Evolutionary conservation across 2,888 invertebrate genomes (phyloP), one percentile per base, ranked within the genome.

Genomic region (Formica aserva): DNA sequence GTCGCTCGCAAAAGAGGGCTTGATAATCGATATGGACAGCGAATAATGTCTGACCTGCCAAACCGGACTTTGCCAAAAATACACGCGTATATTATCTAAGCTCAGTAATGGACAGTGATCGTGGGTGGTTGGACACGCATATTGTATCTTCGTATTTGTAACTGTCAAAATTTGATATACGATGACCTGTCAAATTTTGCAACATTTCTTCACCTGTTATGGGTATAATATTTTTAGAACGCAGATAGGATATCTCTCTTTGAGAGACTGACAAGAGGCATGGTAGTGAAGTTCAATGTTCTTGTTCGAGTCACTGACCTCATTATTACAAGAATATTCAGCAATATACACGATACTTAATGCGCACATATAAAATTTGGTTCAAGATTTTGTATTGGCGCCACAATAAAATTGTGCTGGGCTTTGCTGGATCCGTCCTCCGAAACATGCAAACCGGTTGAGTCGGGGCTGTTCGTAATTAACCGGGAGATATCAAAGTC

Each of bases 11-110:
- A 76, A 65, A 72, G 66, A 76, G 77, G 60, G 76, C 57, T 71
- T 45, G 85, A 86, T 89, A 90, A 92, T 91, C 87, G 87, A 88
- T 90, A 91, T 91, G 89, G 88, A 86, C 91, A 89, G 87, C 74
- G 87, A 35, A 66, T 76, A 66, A 76, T 80, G 81, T 77, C 66
- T 83, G 89, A 92, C 93, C 86, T 90, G 92, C 91, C 91, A 93
- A 94, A 94, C 93, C 94, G 93, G 94, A 91, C 92, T 89, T 69
- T 86, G 52, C 89, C 87, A 85, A 90, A 93, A 92, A 92, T 92
- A 92, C 86, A 84, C 84, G 63, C 84, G 72, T 82, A 45, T 45
- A 26, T 66, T 66, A 57, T 1, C 38, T n/a, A 75, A 52, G 29
- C 13, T 11, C 29, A 41, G 13, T 11, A 52, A 57, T 41, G n/a